Evolutionary conservation across 2,113 vertebrate genomes (phyloP).

Genomic region (Dascyllus trimaculatus): DNA sequence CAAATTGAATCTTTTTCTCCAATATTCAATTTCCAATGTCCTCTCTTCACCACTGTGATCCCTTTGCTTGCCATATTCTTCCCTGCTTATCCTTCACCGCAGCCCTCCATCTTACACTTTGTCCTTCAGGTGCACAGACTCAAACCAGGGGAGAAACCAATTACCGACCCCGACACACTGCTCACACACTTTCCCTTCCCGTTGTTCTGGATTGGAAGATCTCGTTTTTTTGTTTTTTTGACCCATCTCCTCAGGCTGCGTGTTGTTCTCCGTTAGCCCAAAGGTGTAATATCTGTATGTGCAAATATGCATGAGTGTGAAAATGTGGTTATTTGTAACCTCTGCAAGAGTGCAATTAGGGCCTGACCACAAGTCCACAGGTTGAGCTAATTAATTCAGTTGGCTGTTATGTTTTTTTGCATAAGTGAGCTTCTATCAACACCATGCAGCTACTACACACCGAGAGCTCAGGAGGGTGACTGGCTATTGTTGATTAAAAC

Average conservation of each 20-base stretch:
- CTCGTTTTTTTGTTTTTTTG: constrained; percentile 12
- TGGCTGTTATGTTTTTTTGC: constrained; percentile 36
- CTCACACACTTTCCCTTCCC: neutral
- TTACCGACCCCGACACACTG: constrained; percentile 22
- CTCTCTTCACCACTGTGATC: constrained; percentile 20
- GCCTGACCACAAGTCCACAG: constrained; percentile 45
- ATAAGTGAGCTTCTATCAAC: constrained; percentile 49
- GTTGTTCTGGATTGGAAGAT: constrained; percentile 17
- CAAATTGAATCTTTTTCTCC: constrained; percentile 32
- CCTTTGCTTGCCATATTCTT: neutral
- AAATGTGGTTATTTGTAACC: constrained; percentile 25
- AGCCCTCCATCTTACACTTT: constrained; percentile 16
- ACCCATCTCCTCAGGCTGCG: neutral
- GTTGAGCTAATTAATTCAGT: constrained; percentile 76
- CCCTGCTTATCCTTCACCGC: constrained; percentile 23
- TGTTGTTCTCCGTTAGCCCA: constrained; percentile 19
- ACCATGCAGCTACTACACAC: constrained; percentile 21
- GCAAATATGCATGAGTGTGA: neutral
- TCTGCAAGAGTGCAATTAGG: constrained; percentile 47
- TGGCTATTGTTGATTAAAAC: constrained; percentile 42
- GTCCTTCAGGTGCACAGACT: constrained; percentile 35
- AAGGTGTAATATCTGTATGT: neutral
- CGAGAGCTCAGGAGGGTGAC: constrained; percentile 5
- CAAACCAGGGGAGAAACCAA: constrained; percentile 59
- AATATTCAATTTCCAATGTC: constrained; percentile 52